Percentiles rank a stretch among this genome's conserved stretches.
Evolutionary conservation across 1,140 invertebrate species (phyloP).

Genomic region (Drosophila guanche): DNA sequence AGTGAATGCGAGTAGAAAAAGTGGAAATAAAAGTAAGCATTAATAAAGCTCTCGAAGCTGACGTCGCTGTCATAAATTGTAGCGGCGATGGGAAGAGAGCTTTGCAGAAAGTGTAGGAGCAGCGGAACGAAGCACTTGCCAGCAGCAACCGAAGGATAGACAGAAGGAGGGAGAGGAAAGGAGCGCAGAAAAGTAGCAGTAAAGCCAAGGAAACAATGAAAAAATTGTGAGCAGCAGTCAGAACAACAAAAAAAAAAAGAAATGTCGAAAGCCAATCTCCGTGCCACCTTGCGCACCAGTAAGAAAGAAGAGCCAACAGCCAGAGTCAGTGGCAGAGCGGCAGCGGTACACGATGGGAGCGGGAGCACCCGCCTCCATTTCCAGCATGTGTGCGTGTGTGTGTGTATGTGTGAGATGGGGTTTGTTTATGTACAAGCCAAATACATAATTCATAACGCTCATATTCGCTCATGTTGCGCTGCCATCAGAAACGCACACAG

Average conservation of each 20-base stretch:
- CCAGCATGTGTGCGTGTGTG: conserved; percentile 4
- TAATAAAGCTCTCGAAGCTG: conserved; percentile 53
- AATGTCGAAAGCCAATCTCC: conserved; percentile 37
- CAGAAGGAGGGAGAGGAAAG: conserved; percentile 44
- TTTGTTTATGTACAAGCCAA: conserved; percentile 70
- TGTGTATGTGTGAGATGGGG: conserved; percentile 38
- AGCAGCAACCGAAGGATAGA: conserved; percentile 20
- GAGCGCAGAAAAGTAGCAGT: conserved; percentile 28
- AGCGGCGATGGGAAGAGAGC: conserved; percentile 1
- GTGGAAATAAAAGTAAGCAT: conserved; percentile 51
- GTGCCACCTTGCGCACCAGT: conserved; percentile 78
- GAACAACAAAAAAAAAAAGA: background rate
- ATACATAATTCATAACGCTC: conserved; percentile 83
- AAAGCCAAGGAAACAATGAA: conserved; percentile 31
- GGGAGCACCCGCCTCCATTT: conserved; percentile 10
- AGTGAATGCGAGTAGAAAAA: conserved; percentile 33
- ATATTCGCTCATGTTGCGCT: conserved; percentile 75
- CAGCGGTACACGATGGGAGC: background rate
- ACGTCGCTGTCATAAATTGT: conserved; percentile 63
- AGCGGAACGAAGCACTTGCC: too few species aligned
- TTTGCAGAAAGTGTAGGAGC: conserved; percentile 49
- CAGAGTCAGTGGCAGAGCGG: too few species aligned
- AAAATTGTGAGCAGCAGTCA: conserved; percentile 4
- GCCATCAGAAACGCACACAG: too few species aligned
- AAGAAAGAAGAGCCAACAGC: conserved; percentile 62